phyloP scores from a whole-genome alignment of 2,113 vertebrate species.

The Desmodus rotundus region DNA sequence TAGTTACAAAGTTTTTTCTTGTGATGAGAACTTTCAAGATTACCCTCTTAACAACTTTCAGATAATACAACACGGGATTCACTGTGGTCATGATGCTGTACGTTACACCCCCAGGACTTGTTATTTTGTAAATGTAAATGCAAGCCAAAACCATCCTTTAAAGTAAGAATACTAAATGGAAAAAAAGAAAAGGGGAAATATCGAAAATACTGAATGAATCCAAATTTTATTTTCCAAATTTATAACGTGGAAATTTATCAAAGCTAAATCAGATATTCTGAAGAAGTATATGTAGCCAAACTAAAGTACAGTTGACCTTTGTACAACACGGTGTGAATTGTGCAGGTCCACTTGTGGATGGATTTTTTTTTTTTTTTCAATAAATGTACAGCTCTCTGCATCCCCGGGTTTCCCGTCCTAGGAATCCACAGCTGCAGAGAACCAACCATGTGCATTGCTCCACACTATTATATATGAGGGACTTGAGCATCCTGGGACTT shows the following conservation, averaged over 20 bases:
- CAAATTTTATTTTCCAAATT: slow-evolving; percentile 20
- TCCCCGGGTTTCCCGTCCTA: neutral
- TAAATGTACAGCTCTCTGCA: neutral
- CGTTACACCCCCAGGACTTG: neutral
- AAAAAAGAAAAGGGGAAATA: neutral
- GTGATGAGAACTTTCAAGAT: neutral
- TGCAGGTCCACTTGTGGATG: neutral
- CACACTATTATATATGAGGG: neutral
- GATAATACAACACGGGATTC: neutral
- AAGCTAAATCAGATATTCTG: neutral
- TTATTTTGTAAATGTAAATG: neutral
- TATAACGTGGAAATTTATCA: neutral
- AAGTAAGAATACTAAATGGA: neutral
- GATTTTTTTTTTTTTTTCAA: neutral
- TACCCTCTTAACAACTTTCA: neutral
- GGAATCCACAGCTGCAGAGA: neutral
- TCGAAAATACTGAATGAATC: neutral
- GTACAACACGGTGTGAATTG: neutral
- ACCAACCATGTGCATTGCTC: neutral
- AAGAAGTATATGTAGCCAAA: neutral
- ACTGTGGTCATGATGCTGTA: neutral
- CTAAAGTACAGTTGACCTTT: neutral
- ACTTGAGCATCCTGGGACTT: neutral
- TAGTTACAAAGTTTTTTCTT: neutral
- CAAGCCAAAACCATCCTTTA: slow-evolving; percentile 7